Base-by-base conservation (phyloP, 1,140 invertebrate species). In the Himalopsyche phryganea region DNA sequence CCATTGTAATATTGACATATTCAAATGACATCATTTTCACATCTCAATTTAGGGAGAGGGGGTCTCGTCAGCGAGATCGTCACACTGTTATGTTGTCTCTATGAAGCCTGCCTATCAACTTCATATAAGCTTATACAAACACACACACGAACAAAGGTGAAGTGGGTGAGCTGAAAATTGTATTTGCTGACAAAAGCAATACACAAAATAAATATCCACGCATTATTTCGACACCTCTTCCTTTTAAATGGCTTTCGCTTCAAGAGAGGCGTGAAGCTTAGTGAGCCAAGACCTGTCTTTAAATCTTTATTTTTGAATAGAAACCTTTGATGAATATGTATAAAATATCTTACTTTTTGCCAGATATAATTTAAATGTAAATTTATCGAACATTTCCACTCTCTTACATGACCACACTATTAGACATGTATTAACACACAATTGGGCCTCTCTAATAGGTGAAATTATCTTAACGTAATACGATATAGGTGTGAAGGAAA, bases 21-120 rank as follows among this genome's bases (percentile, higher is more conserved):
- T 64, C 62, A 64, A 64, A 64, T 64, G 62, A 64, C 62, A 64
- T 64, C 62, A 64, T 64, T 60, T 60, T 60, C 62, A 56, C 62
- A 64, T 64, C 62, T 64, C 62, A 63, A 63, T 63, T 64, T 60
- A 49, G 48, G 61, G 45, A 56, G 61, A 17, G 33, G 18, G n/a
- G 42, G 14, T n/a, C 41, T 44, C 50, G 36, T 32, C 13, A 23
- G 19, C 46, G n/a, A 9, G 18, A 18, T 47, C 41, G 57, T 33
- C 46, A 28, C 45, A 56, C 53, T 18, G 53, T 47, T 54, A 54
- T 54, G 52, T n/a, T n/a, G 52, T 23, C 19, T 38, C 40, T 41
- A 54, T 54, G 51, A 54, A 54, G 36, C 20, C 35, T 48, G 44
- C 54, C 55, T 51, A 62, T 58, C 55, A 56, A 44, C 53, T 56